Evolutionary conservation across 2,888 invertebrate genomes (phyloP).

Genomic region (Chrysina gloriosa): DNA sequence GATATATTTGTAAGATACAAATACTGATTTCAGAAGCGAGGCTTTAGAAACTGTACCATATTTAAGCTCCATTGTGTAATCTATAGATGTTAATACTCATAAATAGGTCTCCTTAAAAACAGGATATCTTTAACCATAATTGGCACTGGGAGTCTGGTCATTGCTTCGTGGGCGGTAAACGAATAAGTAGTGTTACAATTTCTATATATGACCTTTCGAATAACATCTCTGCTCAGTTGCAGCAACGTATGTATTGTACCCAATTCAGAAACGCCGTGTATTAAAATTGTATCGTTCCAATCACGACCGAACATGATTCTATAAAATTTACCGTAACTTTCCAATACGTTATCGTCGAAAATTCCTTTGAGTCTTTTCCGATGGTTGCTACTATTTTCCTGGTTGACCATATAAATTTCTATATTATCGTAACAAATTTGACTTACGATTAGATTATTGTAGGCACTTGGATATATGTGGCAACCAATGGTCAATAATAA

Average conservation of each 20-base stretch:
- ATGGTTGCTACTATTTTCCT: not conserved
- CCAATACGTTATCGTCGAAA: not conserved
- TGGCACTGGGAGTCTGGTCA: constrained; percentile 49
- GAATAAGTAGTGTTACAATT: constrained; percentile 45
- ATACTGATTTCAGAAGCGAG: no score
- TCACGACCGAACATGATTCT: not conserved
- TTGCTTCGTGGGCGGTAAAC: constrained; percentile 49
- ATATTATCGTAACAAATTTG: constrained; percentile 14
- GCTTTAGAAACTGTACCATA: no score
- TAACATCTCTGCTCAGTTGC: constrained; percentile 52
- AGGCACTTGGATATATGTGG: not conserved
- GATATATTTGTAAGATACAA: no score
- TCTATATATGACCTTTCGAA: constrained; percentile 49
- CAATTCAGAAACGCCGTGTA: constrained; percentile 24
- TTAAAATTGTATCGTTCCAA: not conserved
- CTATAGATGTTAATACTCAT: constrained; percentile 35
- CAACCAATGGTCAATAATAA: constrained; percentile 4
- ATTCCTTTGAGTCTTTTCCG: not conserved
- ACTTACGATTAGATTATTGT: not conserved
- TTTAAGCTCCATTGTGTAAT: not conserved
- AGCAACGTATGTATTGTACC: constrained; percentile 47
- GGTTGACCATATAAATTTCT: not conserved
- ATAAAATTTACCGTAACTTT: constrained; percentile 1
- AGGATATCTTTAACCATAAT: constrained; percentile 52
- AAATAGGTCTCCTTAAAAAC: constrained; percentile 51